These are phyloP conservation scores for Tenrec ecaudatus DNA, from an alignment of 2,113 vertebrate species.

Conservation along the genomic window DNA sequence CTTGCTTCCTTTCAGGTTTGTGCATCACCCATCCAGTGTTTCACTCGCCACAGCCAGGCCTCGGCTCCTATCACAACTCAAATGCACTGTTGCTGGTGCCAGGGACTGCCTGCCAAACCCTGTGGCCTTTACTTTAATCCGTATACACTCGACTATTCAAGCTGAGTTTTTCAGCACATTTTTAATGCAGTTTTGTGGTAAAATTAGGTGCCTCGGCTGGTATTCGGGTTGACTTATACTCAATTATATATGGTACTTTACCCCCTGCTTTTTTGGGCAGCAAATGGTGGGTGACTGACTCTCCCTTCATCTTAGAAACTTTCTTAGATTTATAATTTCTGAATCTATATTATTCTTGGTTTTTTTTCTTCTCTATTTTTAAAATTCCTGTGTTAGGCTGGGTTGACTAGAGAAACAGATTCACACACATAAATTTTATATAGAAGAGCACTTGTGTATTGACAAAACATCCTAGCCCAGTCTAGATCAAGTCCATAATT, in stretches of 20 bases:
- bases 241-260: background rate
- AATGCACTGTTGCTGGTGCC: background rate
- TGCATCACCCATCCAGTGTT: background rate
- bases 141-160: no score
- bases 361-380: background rate
- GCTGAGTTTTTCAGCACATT: no score
- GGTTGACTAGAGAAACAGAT: no score
- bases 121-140: background rate
- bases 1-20: background rate
- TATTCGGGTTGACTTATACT: no score
- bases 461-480: no score
- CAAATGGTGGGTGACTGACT: background rate
- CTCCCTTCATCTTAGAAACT: background rate
- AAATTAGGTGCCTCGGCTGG: no score
- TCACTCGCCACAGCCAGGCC: accelerated
- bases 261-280: background rate
- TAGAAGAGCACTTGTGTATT: no score
- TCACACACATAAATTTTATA: no score
- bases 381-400: no score
- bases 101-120: background rate
- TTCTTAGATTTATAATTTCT: background rate
- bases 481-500: no score
- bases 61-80: background rate
- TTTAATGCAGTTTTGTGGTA: no score
- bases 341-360: background rate